phyloP scores from a whole-genome alignment of 2,888 invertebrate genomes.

The Spisula subtruncata region DNA sequence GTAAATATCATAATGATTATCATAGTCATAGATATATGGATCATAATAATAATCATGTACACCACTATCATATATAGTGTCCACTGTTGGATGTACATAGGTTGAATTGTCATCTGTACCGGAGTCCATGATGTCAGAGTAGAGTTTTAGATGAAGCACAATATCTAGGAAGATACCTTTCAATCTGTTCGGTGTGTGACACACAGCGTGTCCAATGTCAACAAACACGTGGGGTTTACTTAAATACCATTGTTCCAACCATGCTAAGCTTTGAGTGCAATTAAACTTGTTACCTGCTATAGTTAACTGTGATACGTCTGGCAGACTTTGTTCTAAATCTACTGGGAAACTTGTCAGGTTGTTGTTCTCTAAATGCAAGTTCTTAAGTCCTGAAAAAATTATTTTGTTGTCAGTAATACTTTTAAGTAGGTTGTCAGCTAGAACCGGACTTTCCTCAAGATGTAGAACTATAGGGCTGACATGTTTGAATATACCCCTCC shows the following conservation, averaged over 20 bases:
- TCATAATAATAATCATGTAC: not conserved
- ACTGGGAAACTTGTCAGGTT: slow-evolving; percentile 69
- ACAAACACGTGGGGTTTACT: slow-evolving; percentile 67
- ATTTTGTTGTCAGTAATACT: slow-evolving; percentile 65
- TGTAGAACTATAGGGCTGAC: slow-evolving; percentile 68
- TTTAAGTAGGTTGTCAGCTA: slow-evolving; percentile 71
- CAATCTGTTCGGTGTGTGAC: slow-evolving; percentile 70
- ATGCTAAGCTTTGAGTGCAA: slow-evolving; percentile 94
- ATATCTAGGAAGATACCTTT: slow-evolving; percentile 43
- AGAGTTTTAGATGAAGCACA: not conserved
- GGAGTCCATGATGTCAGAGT: not conserved
- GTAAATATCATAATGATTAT: slow-evolving; percentile 12
- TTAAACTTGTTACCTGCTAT: slow-evolving; percentile 93
- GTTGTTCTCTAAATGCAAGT: slow-evolving; percentile 77
- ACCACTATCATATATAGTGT: not conserved
- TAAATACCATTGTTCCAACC: slow-evolving; percentile 90
- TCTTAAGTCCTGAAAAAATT: slow-evolving; percentile 65
- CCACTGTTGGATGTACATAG: not conserved
- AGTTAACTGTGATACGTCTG: slow-evolving; percentile 85
- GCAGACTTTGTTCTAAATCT: slow-evolving; percentile 65
- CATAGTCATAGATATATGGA: not conserved
- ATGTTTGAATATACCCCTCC: slow-evolving; percentile 76
- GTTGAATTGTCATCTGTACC: not conserved
- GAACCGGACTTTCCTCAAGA: slow-evolving; percentile 74
- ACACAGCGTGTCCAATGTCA: slow-evolving; percentile 65